These are phyloP conservation scores for Tribolium madens DNA, from an alignment of 1,140 invertebrate genomes.

Conservation along the genomic window DNA sequence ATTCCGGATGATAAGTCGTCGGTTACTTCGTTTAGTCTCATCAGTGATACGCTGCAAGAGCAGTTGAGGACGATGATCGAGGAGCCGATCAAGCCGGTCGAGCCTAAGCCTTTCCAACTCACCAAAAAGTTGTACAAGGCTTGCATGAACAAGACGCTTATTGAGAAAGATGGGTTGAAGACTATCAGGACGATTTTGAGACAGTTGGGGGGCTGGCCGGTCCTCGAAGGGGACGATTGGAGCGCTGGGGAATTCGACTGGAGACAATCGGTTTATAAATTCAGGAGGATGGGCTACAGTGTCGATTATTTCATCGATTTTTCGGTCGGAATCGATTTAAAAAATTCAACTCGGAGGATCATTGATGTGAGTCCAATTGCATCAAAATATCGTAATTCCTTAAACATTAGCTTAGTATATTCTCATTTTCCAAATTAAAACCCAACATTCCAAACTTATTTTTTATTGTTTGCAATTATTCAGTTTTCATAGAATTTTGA, in stretches of 20 bases:
- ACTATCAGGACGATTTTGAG: constrained; percentile 79
- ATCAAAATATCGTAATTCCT: too few species aligned
- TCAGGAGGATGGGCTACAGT: constrained; percentile 83
- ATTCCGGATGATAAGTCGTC: constrained; percentile 86
- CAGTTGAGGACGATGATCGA: constrained; percentile 83
- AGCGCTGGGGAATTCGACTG: constrained; percentile 75
- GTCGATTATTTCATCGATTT: constrained; percentile 95
- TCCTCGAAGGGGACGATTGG: constrained; percentile 84
- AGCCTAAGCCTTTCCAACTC: constrained; percentile 79
- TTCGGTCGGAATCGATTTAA: constrained; percentile 90
- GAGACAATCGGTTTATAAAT: constrained; percentile 86
- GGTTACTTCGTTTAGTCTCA: constrained; percentile 81
- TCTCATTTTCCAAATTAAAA: too few species aligned
- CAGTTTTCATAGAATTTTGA: too few species aligned
- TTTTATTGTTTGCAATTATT: too few species aligned
- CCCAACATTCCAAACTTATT: too few species aligned
- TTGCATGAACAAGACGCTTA: constrained; percentile 86
- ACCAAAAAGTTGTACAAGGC: constrained; percentile 84
- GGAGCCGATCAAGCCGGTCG: constrained; percentile 72
- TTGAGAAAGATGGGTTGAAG: constrained; percentile 78
- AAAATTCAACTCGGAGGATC: constrained; percentile 86
- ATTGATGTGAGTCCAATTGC: constrained; percentile 81
- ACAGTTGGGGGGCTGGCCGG: constrained; percentile 91
- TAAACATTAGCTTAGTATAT: too few species aligned
- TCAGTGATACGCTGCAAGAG: constrained; percentile 83